These are phyloP conservation scores for Nannoperca obscura DNA, from an alignment of 2,797 vertebrate genomes.

Conservation along the genomic window DNA sequence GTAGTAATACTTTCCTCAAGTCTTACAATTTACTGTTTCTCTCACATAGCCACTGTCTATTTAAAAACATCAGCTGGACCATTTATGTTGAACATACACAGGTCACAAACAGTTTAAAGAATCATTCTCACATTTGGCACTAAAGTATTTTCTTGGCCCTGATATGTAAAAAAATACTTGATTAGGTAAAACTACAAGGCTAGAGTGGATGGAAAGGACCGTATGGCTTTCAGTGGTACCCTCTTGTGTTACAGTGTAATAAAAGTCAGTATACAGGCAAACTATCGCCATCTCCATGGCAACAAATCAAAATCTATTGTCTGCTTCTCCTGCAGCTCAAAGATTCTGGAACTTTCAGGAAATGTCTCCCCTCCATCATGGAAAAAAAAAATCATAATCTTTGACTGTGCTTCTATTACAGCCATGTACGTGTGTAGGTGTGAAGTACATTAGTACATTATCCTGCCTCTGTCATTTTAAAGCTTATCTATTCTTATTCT, in stretches of 20 bases:
- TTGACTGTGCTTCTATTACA: background rate
- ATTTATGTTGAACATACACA: conserved; percentile 30
- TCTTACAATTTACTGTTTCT: conserved; percentile 16
- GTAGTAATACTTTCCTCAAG: conserved; percentile 74
- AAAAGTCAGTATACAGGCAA: conserved; percentile 11
- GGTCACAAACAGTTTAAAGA: conserved; percentile 34
- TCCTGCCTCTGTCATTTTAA: background rate
- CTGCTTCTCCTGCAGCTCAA: background rate
- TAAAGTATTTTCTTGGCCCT: conserved; percentile 59
- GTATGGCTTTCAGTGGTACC: conserved; percentile 18
- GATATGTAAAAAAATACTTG: conserved; percentile 61
- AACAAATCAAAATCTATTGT: conserved; percentile 22
- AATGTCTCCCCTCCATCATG: background rate
- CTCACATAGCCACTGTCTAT: conserved; percentile 41
- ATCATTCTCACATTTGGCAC: conserved; percentile 77
- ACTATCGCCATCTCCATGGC: background rate
- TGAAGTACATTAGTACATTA: background rate
- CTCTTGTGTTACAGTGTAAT: conserved; percentile 10
- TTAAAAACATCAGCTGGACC: conserved; percentile 48
- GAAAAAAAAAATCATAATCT: background rate
- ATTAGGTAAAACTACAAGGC: conserved; percentile 53
- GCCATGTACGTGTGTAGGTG: background rate
- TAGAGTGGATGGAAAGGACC: conserved; percentile 27
- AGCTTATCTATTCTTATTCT: background rate
- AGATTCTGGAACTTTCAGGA: background rate